A percentile compares a stretch with the other conserved stretches of the same genome.
These are phyloP conservation scores for Delia radicum DNA, from an alignment of 1,140 invertebrate species.

Conservation along the genomic window DNA sequence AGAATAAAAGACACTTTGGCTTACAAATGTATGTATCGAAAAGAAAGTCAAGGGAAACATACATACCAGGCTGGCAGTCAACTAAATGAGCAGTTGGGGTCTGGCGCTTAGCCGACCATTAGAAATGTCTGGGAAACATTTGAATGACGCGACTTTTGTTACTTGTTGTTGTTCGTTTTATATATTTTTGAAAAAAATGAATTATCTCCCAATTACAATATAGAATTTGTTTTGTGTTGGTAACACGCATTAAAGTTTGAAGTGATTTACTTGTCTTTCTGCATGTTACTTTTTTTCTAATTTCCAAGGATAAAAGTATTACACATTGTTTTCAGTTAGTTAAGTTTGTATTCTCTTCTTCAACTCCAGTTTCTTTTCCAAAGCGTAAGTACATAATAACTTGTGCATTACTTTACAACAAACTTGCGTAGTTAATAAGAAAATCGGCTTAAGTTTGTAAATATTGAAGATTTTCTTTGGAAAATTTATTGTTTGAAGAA, in stretches of 20 bases:
- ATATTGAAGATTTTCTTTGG: neutral
- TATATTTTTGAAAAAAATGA: no score
- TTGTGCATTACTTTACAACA: neutral
- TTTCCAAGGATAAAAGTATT: neutral
- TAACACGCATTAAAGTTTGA: neutral
- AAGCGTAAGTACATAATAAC: neutral
- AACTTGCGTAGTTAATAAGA: neutral
- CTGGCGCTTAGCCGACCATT: neutral
- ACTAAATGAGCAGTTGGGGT: neutral
- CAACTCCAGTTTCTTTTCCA: neutral
- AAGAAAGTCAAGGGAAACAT: neutral
- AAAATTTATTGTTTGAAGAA: neutral
- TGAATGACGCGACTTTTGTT: conserved; percentile 3
- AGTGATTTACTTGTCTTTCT: neutral
- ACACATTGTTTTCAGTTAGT: neutral
- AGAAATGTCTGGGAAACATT: neutral
- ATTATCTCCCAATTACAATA: no score
- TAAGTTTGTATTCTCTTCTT: neutral
- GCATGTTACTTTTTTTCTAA: neutral
- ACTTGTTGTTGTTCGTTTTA: neutral
- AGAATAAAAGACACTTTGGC: neutral
- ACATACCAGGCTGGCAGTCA: neutral
- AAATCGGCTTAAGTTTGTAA: neutral
- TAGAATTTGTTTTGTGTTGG: neutral
- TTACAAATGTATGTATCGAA: no score